Percentiles rank a stretch among this genome's conserved stretches.
Conservation (phyloP, 1,140 invertebrate genomes). For the Drosophila biarmipes region DNA sequence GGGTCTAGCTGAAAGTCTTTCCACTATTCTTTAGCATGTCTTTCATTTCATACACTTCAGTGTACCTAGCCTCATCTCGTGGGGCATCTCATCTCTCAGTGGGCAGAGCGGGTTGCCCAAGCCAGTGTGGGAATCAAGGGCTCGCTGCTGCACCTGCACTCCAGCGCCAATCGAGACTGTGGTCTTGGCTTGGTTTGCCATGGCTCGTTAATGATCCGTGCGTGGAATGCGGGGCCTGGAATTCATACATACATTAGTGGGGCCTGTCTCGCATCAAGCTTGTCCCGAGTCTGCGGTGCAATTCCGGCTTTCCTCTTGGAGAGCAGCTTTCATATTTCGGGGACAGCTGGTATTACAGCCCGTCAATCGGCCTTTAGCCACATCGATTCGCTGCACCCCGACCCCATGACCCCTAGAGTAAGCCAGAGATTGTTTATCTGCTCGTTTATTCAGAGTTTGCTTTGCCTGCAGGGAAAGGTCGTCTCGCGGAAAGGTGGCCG, state of each 20-base stretch:
- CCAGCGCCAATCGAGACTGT: slow-evolving; percentile 10
- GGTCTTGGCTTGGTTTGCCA: slow-evolving; percentile 8
- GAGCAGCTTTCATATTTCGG: background rate
- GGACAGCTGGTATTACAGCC: background rate
- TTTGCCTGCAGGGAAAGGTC: slow-evolving; percentile 4
- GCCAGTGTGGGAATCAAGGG: slow-evolving; percentile 18
- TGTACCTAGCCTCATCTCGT: no score
- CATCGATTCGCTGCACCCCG: no score
- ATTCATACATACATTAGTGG: background rate
- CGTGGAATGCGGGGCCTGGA: slow-evolving; percentile 1
- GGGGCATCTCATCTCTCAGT: background rate
- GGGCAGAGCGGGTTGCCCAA: background rate
- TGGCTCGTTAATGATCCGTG: slow-evolving; percentile 15
- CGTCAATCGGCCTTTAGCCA: background rate
- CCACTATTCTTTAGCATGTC: no score
- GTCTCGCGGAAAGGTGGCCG: no score
- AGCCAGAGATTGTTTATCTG: background rate
- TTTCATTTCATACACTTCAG: no score
- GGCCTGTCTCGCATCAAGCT: slow-evolving; percentile 2
- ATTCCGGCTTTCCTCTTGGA: background rate
- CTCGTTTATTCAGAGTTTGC: slow-evolving; percentile 26
- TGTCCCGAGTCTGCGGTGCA: background rate
- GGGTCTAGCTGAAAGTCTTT: no score
- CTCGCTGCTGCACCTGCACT: slow-evolving; percentile 17
- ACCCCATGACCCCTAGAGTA: background rate